Evolutionary conservation across 2,797 vertebrate genomes (phyloP).

Genomic region (Gambelia wislizenii): DNA sequence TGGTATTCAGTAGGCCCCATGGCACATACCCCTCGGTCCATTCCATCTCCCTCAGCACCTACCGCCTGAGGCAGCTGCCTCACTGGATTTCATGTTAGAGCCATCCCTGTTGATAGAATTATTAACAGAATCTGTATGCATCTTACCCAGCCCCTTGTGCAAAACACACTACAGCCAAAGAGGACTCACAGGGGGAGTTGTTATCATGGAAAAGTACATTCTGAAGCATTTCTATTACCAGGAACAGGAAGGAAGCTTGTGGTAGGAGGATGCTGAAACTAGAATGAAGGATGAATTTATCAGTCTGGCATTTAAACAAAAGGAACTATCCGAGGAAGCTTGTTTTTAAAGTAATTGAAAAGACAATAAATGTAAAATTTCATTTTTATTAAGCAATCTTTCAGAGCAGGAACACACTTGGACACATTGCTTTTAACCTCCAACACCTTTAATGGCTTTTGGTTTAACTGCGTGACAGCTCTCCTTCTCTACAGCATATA

Average conservation of each 20-base stretch:
- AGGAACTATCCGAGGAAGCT: neutral
- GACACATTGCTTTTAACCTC: constrained; percentile 10
- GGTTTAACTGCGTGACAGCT: neutral
- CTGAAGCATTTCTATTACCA: neutral
- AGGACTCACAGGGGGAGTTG: neutral
- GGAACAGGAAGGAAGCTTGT: neutral
- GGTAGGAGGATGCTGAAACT: neutral
- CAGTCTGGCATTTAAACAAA: neutral
- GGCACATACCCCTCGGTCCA: too few species aligned
- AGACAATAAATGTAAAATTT: constrained; percentile 18
- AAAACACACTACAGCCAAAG: neutral
- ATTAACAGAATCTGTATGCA: neutral
- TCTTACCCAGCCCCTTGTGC: neutral
- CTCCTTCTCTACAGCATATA: neutral
- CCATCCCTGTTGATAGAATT: neutral
- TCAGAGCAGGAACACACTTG: neutral
- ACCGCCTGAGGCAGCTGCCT: too few species aligned
- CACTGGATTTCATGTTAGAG: neutral
- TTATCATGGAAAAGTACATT: neutral
- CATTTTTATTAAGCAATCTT: constrained; percentile 28
- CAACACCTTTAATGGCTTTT: constrained; percentile 9
- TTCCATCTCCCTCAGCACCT: too few species aligned
- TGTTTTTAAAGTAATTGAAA: constrained; percentile 3
- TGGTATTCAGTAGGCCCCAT: too few species aligned
- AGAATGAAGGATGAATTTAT: neutral